These are phyloP conservation scores for Sakesphorus luctuosus DNA, from an alignment of 2,113 vertebrate species.

Conservation along the genomic window DNA sequence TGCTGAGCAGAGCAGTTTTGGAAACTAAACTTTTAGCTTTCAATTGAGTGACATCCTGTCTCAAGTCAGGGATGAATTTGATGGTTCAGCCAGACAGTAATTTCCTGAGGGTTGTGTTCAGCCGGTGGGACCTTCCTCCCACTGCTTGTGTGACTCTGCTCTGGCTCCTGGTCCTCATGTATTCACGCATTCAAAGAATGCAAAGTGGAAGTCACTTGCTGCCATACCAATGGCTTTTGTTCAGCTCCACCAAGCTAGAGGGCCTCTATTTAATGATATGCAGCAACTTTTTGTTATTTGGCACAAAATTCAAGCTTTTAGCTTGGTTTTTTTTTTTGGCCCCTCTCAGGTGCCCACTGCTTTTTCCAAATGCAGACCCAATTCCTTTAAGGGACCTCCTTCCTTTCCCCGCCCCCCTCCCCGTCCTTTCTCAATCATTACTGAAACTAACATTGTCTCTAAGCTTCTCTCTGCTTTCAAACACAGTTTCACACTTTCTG, in stretches of 20 bases:
- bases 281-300: neutral
- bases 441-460: neutral
- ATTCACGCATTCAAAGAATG: neutral
- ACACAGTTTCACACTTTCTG: slow-evolving; percentile 51
- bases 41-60: neutral
- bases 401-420: neutral
- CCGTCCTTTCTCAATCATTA: neutral
- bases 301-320: neutral
- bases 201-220: neutral
- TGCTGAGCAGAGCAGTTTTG: neutral
- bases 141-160: neutral
- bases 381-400: neutral
- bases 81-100: neutral
- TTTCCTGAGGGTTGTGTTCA: neutral
- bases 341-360: too few species aligned
- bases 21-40: neutral
- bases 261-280: neutral
- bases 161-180: neutral
- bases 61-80: neutral
- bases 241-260: neutral
- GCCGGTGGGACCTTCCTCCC: neutral
- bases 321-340: neutral
- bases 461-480: slow-evolving; percentile 47
- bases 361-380: neutral
- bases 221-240: neutral